Evolutionary conservation across 2,113 vertebrate species (phyloP), one percentile per base, ranked within the genome.

Genomic region (Cavia aperea): DNA sequence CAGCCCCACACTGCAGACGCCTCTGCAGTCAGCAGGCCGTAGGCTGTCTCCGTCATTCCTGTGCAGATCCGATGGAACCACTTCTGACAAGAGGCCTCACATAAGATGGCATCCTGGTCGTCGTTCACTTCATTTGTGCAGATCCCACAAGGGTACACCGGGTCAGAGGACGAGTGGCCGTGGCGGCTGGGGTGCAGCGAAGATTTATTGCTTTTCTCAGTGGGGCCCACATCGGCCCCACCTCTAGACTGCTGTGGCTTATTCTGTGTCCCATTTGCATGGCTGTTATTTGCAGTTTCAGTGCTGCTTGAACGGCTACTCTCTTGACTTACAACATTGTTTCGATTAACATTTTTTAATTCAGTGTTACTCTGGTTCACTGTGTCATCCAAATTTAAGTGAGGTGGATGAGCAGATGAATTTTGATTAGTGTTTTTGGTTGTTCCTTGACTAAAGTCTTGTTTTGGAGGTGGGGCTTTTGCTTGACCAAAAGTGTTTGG

Each of bases 1-100:
- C 98, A 99, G 78, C 98, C 98, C 98, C 98, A 99, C 0, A 99
- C 98, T 0, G 98, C 98, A 0, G 97, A 97, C 0, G 97, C 96
- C 95, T 99, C 98, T 1, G 98, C 98, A 0, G 98, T 98, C 3
- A 99, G 97, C 15, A 99, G 97, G 60, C 98, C 98, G 1, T 98
- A 98, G 4, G 98, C 98, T 0, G 98, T 98, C 96, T 99, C 98
- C 0, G 98, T 99, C 98, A 99, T 98, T n/a, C 98, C 98, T 0
- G 98, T 98, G 66, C 98, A 98, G 88, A 98, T 85, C 31, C 98
- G 98, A 83, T 98, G 98, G 93, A 98, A 98, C 98, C 98, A 99
- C 23, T 98, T 98, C 85, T 98, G 98, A 94, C 98, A 99, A 9
- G 98, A 98, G 19, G 98, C 98, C 95, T 98, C 98, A 16, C 98